A percentile compares a stretch with the other conserved stretches of the same genome.
These are phyloP conservation scores for Nymphalis urticae DNA, from an alignment of 2,888 invertebrate genomes.

Conservation along the genomic window DNA sequence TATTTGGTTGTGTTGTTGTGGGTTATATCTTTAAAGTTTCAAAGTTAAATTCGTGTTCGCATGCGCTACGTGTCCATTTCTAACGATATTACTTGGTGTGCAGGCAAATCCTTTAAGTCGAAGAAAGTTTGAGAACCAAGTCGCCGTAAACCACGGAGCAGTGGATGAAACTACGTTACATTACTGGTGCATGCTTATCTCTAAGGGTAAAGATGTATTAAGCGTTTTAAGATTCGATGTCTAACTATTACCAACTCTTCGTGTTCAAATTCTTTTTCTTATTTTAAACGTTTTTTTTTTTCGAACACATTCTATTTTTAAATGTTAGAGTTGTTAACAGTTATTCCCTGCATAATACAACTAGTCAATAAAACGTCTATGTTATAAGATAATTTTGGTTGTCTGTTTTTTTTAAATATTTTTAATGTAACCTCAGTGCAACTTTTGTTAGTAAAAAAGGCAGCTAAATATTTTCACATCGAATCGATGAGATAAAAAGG, in stretches of 20 bases:
- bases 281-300: neutral
- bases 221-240: conserved; percentile 6
- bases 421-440: neutral
- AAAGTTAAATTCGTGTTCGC: conserved; percentile 6
- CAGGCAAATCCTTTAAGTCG: conserved; percentile 36
- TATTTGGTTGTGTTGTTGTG: neutral
- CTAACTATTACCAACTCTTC: conserved; percentile 8
- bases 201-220: conserved; percentile 21
- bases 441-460: neutral
- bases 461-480: neutral
- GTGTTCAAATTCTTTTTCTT: neutral
- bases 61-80: conserved; percentile 15
- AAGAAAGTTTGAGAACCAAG: conserved; percentile 32
- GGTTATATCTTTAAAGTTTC: neutral
- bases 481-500: conserved; percentile 3
- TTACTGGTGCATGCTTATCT: conserved; percentile 26
- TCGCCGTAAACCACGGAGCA: conserved; percentile 13
- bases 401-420: neutral
- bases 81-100: conserved; percentile 26
- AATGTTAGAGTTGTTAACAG: conserved; percentile 14
- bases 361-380: conserved; percentile 18
- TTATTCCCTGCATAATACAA: conserved; percentile 21
- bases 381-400: conserved; percentile 4
- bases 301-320: too few relatives aligned
- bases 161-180: conserved; percentile 11